These are phyloP conservation scores for Cichlasoma orientale DNA, from an alignment of 2,797 vertebrate genomes.

Conservation along the genomic window DNA sequence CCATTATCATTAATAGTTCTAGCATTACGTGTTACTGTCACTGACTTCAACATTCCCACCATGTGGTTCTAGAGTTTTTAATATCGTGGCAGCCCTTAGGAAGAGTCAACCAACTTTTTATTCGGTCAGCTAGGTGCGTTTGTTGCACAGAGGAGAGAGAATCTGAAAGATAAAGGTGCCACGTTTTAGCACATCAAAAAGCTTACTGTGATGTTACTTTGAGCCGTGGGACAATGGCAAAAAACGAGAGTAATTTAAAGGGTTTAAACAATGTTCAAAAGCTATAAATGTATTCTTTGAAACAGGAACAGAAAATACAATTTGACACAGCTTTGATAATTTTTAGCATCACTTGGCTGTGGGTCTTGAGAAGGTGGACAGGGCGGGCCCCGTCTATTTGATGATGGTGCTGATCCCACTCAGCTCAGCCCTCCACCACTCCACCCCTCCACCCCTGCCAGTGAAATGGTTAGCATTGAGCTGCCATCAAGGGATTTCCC, in stretches of 20 bases:
- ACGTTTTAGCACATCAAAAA: background rate
- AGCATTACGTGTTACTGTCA: constrained; percentile 28
- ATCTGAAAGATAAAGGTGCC: background rate
- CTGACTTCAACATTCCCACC: constrained; percentile 10
- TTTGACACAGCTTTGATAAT: constrained; percentile 33
- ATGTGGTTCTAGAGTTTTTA: background rate
- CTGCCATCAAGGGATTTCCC: constrained; percentile 71
- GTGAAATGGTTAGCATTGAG: constrained; percentile 62
- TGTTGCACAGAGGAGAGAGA: background rate
- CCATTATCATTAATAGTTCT: constrained; percentile 15
- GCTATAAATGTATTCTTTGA: background rate
- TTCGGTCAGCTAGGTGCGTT: background rate
- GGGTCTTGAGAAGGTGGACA: constrained; percentile 58
- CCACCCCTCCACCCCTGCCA: background rate
- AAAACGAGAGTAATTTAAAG: background rate
- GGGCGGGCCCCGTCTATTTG: constrained; percentile 57
- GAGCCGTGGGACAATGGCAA: background rate
- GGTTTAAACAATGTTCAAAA: background rate
- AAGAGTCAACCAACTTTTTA: background rate
- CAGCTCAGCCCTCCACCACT: background rate
- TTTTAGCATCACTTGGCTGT: constrained; percentile 43
- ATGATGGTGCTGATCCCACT: constrained; percentile 21
- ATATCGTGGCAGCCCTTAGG: background rate
- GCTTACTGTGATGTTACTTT: background rate
- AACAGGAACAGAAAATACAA: background rate